Evolutionary conservation across 2,888 invertebrate genomes (phyloP).

Genomic region (Lasiommata megera): DNA sequence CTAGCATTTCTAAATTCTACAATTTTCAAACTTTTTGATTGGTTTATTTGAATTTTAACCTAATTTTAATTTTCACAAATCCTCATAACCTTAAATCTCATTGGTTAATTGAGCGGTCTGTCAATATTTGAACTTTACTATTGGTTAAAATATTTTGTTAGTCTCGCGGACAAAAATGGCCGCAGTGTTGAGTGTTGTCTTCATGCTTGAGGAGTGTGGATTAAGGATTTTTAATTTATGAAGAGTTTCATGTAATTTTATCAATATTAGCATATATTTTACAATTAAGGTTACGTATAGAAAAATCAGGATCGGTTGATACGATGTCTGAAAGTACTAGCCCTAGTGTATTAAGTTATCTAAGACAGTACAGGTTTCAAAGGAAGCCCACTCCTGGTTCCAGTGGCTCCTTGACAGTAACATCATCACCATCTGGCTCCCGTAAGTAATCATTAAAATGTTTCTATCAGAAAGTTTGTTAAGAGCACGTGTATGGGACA

Average conservation of each 20-base stretch:
- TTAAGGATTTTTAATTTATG: slow-evolving; percentile 51
- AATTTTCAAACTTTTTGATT: background rate
- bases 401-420: slow-evolving; percentile 57
- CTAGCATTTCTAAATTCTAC: background rate
- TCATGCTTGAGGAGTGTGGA: slow-evolving; percentile 54
- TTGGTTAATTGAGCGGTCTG: slow-evolving; percentile 29
- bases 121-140: slow-evolving; percentile 34
- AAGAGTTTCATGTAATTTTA: slow-evolving; percentile 36
- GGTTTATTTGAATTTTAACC: slow-evolving; percentile 7
- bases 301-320: slow-evolving; percentile 22
- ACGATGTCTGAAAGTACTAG: slow-evolving; percentile 74
- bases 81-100: background rate
- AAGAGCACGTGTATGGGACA: slow-evolving; percentile 45
- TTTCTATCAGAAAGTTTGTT: slow-evolving; percentile 1
- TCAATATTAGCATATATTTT: slow-evolving; percentile 38
- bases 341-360: slow-evolving; percentile 82
- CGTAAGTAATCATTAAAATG: slow-evolving; percentile 54
- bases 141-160: slow-evolving; percentile 46
- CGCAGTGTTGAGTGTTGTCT: slow-evolving; percentile 60
- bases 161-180: slow-evolving; percentile 79
- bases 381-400: slow-evolving; percentile 77
- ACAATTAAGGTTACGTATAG: slow-evolving; percentile 31
- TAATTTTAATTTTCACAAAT: background rate
- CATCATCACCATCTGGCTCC: slow-evolving; percentile 58
- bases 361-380: slow-evolving; percentile 86